A percentile compares a stretch with the other conserved stretches of the same genome.
Evolutionary conservation across 2,797 vertebrate genomes (phyloP).

Genomic region (Pogonophryne albipinna): DNA sequence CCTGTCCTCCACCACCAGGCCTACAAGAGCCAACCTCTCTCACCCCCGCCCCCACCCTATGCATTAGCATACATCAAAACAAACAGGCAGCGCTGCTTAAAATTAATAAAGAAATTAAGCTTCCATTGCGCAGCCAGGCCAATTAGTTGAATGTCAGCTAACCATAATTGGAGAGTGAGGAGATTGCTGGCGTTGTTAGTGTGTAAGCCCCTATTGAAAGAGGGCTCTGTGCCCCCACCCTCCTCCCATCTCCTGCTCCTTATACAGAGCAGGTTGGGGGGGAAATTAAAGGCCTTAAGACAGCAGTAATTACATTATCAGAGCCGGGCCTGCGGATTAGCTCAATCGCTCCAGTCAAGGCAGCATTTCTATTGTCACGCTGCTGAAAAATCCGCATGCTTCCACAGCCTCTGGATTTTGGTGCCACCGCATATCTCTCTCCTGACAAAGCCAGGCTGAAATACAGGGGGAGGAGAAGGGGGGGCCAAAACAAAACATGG

Average conservation of each 20-base stretch:
- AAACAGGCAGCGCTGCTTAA: slow-evolving; percentile 86
- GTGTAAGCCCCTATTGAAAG: slow-evolving; percentile 90
- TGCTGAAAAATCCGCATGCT: slow-evolving; percentile 95
- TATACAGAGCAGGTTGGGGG: slow-evolving; percentile 89
- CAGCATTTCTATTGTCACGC: slow-evolving; percentile 95
- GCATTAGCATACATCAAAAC: slow-evolving; percentile 94
- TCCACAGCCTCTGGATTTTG: slow-evolving; percentile 92
- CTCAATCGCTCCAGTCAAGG: slow-evolving; percentile 99
- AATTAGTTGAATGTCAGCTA: slow-evolving; percentile 99
- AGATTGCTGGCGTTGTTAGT: slow-evolving; percentile 94
- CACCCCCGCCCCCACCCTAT: slow-evolving; percentile 74
- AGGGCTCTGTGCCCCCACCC: slow-evolving; percentile 81
- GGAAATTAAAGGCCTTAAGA: slow-evolving; percentile 98
- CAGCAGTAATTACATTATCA: slow-evolving; percentile 99
- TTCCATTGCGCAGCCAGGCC: slow-evolving; percentile 93
- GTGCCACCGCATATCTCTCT: slow-evolving; percentile 93
- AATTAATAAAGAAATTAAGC: slow-evolving; percentile 99
- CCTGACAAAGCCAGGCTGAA: slow-evolving; percentile 94
- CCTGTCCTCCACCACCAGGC: slow-evolving; percentile 64
- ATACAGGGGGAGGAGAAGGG: slow-evolving; percentile 63
- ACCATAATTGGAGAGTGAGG: slow-evolving; percentile 97
- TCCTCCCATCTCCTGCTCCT: slow-evolving; percentile 77
- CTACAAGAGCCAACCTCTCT: slow-evolving; percentile 81
- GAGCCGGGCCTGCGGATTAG: slow-evolving; percentile 96
- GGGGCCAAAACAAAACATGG: slow-evolving; percentile 85